Conservation (phyloP, 2,113 vertebrate species). For the Onychorhynchus coronatus region DNA sequence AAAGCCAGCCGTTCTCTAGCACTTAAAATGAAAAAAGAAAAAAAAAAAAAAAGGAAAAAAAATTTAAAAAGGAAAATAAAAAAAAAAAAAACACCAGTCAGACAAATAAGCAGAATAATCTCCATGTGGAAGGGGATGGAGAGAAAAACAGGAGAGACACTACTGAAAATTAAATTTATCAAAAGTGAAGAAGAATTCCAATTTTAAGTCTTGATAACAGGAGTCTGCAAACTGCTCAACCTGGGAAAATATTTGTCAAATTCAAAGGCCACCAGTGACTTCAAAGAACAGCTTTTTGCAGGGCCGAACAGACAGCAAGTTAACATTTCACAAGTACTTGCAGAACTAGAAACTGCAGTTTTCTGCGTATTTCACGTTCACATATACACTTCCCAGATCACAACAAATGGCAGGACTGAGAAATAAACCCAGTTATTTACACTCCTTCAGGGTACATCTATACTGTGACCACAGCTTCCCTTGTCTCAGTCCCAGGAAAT, state of each 20-base stretch:
- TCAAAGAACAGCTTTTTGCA: neutral
- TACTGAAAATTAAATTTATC: neutral
- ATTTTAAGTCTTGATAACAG: neutral
- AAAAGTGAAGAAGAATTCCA: neutral
- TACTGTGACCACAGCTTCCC: neutral
- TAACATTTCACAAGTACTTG: neutral
- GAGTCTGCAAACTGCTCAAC: neutral
- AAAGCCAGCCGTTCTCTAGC: neutral
- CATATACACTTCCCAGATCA: neutral
- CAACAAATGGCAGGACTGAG: neutral
- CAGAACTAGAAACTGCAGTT: neutral
- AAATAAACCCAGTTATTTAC: neutral
- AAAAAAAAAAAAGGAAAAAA: neutral
- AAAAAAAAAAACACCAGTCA: neutral
- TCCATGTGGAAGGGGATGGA: neutral
- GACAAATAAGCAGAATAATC: neutral
- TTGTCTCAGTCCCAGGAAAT: neutral
- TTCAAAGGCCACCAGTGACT: neutral
- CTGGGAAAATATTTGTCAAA: neutral
- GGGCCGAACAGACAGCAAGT: neutral
- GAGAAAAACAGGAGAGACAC: neutral
- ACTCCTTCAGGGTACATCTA: neutral
- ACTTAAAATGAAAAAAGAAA: neutral
- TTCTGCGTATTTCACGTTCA: neutral
- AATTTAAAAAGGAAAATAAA: neutral